These are phyloP conservation scores for Fistularia commersonii DNA, from an alignment of 2,797 vertebrate species.

Conservation along the genomic window DNA sequence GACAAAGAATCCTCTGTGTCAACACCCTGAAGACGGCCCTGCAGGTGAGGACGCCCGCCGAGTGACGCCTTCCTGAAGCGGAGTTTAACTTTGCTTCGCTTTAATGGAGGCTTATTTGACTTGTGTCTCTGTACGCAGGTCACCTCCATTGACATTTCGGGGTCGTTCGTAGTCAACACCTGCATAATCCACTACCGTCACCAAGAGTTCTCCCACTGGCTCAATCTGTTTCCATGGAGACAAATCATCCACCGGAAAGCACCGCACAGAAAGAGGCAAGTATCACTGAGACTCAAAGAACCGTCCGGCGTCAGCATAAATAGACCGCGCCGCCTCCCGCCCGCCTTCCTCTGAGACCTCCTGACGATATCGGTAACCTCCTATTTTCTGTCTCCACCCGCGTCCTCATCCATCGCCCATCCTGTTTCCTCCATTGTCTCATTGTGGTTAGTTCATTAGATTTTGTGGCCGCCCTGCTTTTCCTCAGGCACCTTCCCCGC, in stretches of 20 bases:
- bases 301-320: neutral
- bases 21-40: constrained; percentile 84
- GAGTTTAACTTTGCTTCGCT: neutral
- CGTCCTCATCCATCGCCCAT: constrained; percentile 37
- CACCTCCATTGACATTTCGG: constrained; percentile 86
- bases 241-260: constrained; percentile 68
- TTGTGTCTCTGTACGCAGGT: constrained; percentile 71
- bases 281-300: constrained; percentile 4
- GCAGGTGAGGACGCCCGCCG: constrained; percentile 71
- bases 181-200: constrained; percentile 98
- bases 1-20: constrained; percentile 94
- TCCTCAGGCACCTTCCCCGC: constrained; percentile 81
- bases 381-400: constrained; percentile 32
- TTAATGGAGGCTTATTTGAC: no score
- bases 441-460: constrained; percentile 58
- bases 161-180: constrained; percentile 85
- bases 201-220: constrained; percentile 95
- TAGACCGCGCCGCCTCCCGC: no score
- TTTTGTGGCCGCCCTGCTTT: constrained; percentile 64
- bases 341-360: no score
- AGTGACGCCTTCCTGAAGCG: neutral
- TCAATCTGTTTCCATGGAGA: constrained; percentile 85
- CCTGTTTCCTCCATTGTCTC: constrained; percentile 29
- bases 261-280: constrained; percentile 70
- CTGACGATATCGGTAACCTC: neutral